Evolutionary conservation across 2,113 vertebrate genomes (phyloP).

Genomic region (Shinisaurus crocodilurus): DNA sequence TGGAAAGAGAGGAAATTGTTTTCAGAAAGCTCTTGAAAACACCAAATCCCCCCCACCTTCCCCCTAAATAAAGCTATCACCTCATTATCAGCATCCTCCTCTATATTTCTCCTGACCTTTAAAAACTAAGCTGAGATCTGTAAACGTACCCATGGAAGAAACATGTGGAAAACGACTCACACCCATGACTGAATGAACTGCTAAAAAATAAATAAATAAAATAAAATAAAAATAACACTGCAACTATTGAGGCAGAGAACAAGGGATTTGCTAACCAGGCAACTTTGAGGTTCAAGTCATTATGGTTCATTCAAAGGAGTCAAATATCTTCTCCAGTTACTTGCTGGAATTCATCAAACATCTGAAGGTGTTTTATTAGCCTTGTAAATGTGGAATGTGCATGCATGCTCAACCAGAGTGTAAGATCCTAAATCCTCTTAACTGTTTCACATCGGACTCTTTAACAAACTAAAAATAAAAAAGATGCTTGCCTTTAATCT

Average conservation of each 20-base stretch:
- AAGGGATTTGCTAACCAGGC: conserved; percentile 73
- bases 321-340: conserved; percentile 72
- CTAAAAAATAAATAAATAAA: conserved; percentile 38
- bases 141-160: background rate
- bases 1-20: conserved; percentile 31
- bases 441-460: conserved; percentile 72
- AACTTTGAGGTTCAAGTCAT: conserved; percentile 65
- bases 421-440: conserved; percentile 63
- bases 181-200: conserved; percentile 50
- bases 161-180: conserved; percentile 36
- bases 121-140: conserved; percentile 42
- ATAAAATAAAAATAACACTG: background rate
- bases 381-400: conserved; percentile 73
- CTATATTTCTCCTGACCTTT: conserved; percentile 58
- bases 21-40: conserved; percentile 29
- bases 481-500: conserved; percentile 19
- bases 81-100: conserved; percentile 39
- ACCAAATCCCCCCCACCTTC: background rate
- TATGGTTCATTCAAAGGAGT: conserved; percentile 73
- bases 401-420: conserved; percentile 35
- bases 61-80: conserved; percentile 45
- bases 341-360: conserved; percentile 78
- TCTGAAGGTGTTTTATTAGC: conserved; percentile 71
- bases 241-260: conserved; percentile 69
- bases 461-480: conserved; percentile 51